These are phyloP conservation scores for Piscicola geometra DNA, from an alignment of 2,888 invertebrate genomes.

Conservation along the genomic window DNA sequence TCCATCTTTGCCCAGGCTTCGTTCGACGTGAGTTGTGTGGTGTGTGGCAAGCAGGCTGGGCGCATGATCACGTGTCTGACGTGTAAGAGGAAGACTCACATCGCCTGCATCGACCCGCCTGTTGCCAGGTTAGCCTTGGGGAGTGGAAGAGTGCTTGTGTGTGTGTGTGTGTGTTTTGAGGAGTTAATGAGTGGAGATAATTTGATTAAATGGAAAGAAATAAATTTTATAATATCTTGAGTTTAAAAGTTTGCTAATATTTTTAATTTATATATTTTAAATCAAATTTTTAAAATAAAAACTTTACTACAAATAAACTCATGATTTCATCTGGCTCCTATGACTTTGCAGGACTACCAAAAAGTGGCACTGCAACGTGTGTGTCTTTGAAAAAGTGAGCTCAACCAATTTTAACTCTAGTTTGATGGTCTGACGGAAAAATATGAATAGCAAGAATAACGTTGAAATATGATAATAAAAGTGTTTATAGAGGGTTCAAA, in stretches of 20 bases:
- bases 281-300: no score
- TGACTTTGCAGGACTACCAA: constrained; percentile 39
- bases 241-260: no score
- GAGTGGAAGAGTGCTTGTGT: background rate
- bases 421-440: no score
- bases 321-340: no score
- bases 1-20: constrained; percentile 58
- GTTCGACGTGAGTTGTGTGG: constrained; percentile 85
- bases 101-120: constrained; percentile 85
- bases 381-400: constrained; percentile 35
- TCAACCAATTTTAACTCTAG: no score
- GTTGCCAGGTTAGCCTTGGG: constrained; percentile 58
- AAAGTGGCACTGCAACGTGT: constrained; percentile 40
- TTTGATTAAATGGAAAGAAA: background rate
- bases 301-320: no score
- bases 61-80: constrained; percentile 79
- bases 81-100: constrained; percentile 85
- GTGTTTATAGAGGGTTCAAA: no score
- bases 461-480: no score
- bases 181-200: background rate
- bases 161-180: background rate
- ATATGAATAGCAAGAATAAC: no score
- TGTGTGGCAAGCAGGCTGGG: constrained; percentile 72
- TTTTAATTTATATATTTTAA: no score
- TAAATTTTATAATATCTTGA: background rate